phyloP scores from a whole-genome alignment of 2,888 invertebrate species.

The Galerucella pusilla region DNA sequence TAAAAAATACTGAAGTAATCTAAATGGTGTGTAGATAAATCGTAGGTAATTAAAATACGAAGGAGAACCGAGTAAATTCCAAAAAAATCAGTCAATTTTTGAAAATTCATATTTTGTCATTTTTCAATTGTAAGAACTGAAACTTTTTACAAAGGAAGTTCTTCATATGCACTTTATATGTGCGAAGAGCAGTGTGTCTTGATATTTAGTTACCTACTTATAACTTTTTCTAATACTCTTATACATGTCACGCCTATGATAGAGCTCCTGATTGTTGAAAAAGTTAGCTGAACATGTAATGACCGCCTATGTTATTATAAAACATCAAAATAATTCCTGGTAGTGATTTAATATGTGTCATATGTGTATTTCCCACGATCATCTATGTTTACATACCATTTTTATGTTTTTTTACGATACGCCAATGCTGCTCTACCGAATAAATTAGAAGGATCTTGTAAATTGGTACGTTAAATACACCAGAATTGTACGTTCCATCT shows the following conservation, averaged over 20 bases:
- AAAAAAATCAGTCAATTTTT: too few relatives aligned
- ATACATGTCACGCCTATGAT: not conserved
- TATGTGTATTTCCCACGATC: conserved; percentile 45
- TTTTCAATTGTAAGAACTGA: too few relatives aligned
- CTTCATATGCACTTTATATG: too few relatives aligned
- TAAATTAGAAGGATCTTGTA: conserved; percentile 37
- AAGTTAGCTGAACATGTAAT: not conserved
- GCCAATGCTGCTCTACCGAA: conserved; percentile 41
- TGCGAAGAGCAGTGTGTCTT: too few relatives aligned
- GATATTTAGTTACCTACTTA: too few relatives aligned
- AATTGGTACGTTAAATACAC: conserved; percentile 37
- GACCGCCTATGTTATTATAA: conserved; percentile 16
- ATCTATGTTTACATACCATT: conserved; percentile 40
- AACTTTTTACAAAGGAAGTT: too few relatives aligned
- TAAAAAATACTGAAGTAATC: too few relatives aligned
- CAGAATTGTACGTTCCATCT: conserved; percentile 3
- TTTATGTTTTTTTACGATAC: conserved; percentile 39
- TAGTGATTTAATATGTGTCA: conserved; percentile 43
- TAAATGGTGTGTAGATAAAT: too few relatives aligned
- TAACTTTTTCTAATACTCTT: not conserved
- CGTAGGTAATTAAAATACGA: too few relatives aligned
- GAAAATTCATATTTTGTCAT: too few relatives aligned
- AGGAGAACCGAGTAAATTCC: too few relatives aligned
- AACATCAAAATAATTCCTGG: conserved; percentile 32
- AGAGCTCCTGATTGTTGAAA: not conserved